phyloP scores from a whole-genome alignment of 2,888 invertebrate species.

The Ommatoiulus sabulosus region DNA sequence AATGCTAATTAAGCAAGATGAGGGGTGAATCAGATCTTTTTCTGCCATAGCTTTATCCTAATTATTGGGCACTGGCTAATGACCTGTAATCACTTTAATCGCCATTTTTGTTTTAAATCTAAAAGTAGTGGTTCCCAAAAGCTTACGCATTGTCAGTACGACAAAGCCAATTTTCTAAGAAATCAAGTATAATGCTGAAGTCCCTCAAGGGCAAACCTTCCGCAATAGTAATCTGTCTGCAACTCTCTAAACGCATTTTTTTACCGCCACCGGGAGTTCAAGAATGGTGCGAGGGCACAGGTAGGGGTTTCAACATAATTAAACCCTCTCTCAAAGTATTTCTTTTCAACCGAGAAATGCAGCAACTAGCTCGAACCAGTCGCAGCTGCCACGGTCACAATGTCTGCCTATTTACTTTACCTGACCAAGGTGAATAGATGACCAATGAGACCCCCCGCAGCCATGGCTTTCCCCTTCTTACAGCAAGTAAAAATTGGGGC shows the following conservation, averaged over 20 bases:
- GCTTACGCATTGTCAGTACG: background rate
- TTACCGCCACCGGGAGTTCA: background rate
- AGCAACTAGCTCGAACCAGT: background rate
- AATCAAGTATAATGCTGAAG: background rate
- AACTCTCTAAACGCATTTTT: background rate
- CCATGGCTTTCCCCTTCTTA: background rate
- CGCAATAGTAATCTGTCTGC: background rate
- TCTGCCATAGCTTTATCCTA: background rate
- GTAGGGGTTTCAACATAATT: background rate
- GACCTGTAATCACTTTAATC: background rate
- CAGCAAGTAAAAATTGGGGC: background rate
- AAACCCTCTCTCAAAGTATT: slow-evolving; percentile 8
- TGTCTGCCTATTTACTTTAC: background rate
- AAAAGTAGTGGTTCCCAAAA: background rate
- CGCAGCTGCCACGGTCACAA: background rate
- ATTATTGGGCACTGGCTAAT: background rate
- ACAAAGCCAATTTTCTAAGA: background rate
- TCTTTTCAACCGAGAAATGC: background rate
- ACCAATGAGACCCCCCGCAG: background rate
- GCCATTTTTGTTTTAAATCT: background rate
- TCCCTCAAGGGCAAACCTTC: background rate
- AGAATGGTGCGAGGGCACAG: background rate
- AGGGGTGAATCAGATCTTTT: background rate
- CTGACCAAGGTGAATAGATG: background rate
- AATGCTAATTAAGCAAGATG: too few species aligned